A percentile compares a stretch with the other conserved stretches of the same genome.
Conservation (phyloP, 2,797 vertebrate genomes). For the Enteromius argenteus region DNA sequence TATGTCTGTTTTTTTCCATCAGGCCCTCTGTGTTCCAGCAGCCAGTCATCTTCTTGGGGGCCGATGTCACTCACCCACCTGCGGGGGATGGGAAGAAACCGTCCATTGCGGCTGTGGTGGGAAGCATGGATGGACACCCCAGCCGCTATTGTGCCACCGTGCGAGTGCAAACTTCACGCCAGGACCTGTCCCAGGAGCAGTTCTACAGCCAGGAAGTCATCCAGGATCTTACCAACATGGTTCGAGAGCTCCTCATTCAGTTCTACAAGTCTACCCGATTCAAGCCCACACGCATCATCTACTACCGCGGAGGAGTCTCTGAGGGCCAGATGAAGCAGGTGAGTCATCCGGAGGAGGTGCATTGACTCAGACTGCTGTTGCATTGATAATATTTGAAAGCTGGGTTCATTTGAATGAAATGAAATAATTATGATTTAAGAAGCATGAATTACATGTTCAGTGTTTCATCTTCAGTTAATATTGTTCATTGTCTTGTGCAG, state of each 20-base stretch:
- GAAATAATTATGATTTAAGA: neutral
- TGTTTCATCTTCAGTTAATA: neutral
- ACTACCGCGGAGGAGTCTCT: constrained; percentile 96
- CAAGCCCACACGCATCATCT: constrained; percentile 97
- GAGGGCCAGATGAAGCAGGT: constrained; percentile 99
- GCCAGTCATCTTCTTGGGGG: constrained; percentile 95
- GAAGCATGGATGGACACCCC: constrained; percentile 98
- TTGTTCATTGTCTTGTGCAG: constrained; percentile 67
- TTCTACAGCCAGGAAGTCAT: constrained; percentile 98
- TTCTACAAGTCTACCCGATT: constrained; percentile 99
- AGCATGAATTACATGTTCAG: neutral
- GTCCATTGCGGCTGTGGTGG: constrained; percentile 95
- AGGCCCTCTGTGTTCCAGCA: constrained; percentile 98
- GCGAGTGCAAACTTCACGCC: constrained; percentile 94
- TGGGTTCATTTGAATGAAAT: neutral
- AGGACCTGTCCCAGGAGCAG: constrained; percentile 96
- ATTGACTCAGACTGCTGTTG: neutral
- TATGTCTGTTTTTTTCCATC: constrained; percentile 23
- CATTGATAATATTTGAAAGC: neutral
- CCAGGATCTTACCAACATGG: constrained; percentile 98
- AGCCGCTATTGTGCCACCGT: constrained; percentile 99
- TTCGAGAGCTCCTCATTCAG: constrained; percentile 95
- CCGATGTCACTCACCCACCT: constrained; percentile 94
- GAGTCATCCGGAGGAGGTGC: constrained; percentile 22
- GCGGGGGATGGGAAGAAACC: constrained; percentile 97